Conservation (phyloP, 1,140 invertebrate species). For the Cotesia chilonis region DNA sequence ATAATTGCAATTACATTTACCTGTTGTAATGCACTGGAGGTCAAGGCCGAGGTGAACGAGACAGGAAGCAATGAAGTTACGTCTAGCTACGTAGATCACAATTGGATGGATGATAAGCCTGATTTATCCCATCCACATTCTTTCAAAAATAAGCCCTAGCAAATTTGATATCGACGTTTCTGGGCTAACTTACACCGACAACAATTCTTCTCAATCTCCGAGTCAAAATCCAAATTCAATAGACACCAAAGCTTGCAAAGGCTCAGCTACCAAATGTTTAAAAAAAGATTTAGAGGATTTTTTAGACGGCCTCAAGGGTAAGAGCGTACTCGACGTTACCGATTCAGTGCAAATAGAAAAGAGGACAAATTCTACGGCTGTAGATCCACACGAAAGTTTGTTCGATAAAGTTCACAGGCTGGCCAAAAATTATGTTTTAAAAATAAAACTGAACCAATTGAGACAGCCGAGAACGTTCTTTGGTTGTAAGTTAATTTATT, state of each 20-base stretch:
- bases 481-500: constrained; percentile 53
- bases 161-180: constrained; percentile 56
- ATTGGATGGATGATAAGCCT: background rate
- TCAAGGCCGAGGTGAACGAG: constrained; percentile 49
- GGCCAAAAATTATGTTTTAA: constrained; percentile 57
- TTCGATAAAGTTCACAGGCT: constrained; percentile 58
- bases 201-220: constrained; percentile 39
- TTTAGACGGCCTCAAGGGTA: constrained; percentile 46
- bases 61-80: constrained; percentile 39
- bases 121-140: constrained; percentile 45
- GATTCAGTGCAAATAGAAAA: constrained; percentile 55
- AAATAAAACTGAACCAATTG: constrained; percentile 52
- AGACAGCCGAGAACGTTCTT: constrained; percentile 61
- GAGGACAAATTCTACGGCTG: constrained; percentile 37
- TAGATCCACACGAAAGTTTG: constrained; percentile 33
- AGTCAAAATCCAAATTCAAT: constrained; percentile 9
- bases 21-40: constrained; percentile 39
- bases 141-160: constrained; percentile 50
- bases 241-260: constrained; percentile 22
- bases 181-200: constrained; percentile 48
- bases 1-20: constrained; percentile 44
- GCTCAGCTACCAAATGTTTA: constrained; percentile 41
- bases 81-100: background rate
- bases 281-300: constrained; percentile 42
- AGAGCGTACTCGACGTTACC: constrained; percentile 52